Percentiles rank a stretch among this genome's conserved stretches.
Conservation (phyloP, 2,113 vertebrate genomes). For the Turnix velox region DNA sequence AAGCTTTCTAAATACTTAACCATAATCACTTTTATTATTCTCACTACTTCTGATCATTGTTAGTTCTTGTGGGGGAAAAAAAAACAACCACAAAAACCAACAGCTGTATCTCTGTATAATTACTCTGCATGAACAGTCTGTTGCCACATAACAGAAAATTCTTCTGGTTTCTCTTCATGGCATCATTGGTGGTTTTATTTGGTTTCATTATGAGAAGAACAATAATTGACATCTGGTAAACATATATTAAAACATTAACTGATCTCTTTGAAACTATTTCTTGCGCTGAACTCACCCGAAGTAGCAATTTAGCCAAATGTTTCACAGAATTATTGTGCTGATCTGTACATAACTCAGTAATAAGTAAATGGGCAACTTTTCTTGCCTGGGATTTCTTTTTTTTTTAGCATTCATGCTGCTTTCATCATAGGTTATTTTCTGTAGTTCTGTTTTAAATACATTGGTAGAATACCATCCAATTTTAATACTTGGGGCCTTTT, state of each 20-base stretch:
- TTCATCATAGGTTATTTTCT: background rate
- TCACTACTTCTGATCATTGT: background rate
- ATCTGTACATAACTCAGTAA: background rate
- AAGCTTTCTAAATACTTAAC: background rate
- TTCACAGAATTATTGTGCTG: background rate
- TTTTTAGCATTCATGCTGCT: background rate
- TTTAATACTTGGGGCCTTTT: background rate
- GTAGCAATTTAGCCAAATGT: background rate
- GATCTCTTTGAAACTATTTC: background rate
- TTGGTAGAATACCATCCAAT: background rate
- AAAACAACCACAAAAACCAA: background rate
- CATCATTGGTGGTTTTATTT: background rate
- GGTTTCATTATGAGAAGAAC: background rate
- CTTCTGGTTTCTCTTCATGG: background rate
- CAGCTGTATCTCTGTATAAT: slow-evolving; percentile 5
- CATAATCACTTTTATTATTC: background rate
- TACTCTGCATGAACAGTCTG: background rate
- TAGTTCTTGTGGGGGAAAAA: background rate
- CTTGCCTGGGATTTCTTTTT: background rate
- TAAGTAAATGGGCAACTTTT: background rate
- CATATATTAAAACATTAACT: background rate
- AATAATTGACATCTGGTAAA: background rate
- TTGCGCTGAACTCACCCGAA: background rate
- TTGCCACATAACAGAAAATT: slow-evolving; percentile 1
- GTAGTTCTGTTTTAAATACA: background rate